Base-by-base conservation (phyloP, 2,888 invertebrate genomes). In the Ditula angustiorana region DNA sequence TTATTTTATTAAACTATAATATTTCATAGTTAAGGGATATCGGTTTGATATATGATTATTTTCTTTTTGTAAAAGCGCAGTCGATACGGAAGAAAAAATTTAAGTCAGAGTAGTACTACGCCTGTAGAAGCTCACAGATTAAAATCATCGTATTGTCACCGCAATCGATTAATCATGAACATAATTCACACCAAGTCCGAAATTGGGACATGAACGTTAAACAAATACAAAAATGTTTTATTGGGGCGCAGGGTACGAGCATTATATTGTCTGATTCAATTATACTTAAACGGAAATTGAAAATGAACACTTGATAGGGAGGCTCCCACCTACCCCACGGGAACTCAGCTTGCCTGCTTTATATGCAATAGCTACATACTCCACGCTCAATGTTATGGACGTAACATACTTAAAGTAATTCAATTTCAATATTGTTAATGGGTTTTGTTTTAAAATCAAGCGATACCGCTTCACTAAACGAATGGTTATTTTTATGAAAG, bases 271-370 rank as follows among this genome's bases (percentile, higher is more conserved):
- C 75, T 72, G 70, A 83, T 88, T 86, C 86, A 88, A 87, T 88
- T 85, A 87, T 80, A 80, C 76, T 80, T 80, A 78, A 83, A 79
- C 82, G 85, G 86, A 88, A 88, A 88, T 87, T 87, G 86, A 82
- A 87, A 85, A 85, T 76, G 83, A 79, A 78, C 74, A 77, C 77
- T 75, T 78, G 77, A 80, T 78, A 77, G 75, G 74, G 70, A 67
- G 74, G 66, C 69, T 71, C 62, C 59, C 72, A 57, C 62, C 59
- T 71, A 57, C 72, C 68, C 76, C 72, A 75, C 52, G 61, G 75
- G 73, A 79, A 74, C 68, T 73, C 23, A 19, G 30, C 21, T 11
- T 19, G 46, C 16, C 53, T 53, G 57, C 37, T 58, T 64, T 53
- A 47, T 53, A 58, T 52, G 30, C 28, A 37, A 19, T 55, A 55